phyloP scores from a whole-genome alignment of 2,113 vertebrate species.

The Phylloscopus whistleri region DNA sequence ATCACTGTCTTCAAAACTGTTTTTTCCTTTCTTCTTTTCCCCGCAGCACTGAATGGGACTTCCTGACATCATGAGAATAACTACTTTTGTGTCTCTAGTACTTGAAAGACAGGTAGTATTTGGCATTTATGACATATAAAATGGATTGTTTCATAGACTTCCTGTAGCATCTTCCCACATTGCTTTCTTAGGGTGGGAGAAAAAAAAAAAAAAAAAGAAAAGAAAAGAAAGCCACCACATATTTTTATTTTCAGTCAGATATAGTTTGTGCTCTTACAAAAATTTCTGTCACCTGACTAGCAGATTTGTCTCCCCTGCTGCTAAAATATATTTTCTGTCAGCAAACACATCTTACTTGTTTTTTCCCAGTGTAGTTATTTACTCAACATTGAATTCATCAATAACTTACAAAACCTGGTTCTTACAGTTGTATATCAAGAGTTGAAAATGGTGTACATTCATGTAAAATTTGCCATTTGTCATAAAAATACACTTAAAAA shows the following conservation, averaged over 20 bases:
- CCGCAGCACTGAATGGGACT: neutral
- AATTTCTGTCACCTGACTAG: neutral
- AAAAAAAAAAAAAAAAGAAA: too few species aligned
- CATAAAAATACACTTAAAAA: neutral
- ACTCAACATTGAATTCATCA: neutral
- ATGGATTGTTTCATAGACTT: neutral
- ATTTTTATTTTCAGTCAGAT: neutral
- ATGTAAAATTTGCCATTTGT: neutral
- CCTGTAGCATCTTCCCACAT: neutral
- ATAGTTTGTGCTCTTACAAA: neutral
- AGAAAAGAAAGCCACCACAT: neutral
- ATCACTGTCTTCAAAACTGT: neutral
- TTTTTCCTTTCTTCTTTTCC: accelerated
- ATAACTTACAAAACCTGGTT: neutral
- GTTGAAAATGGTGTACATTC: accelerated
- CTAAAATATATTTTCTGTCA: neutral
- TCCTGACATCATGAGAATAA: neutral
- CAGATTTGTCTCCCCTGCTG: neutral
- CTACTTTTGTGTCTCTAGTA: neutral
- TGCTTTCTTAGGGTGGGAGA: neutral
- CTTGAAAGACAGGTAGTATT: neutral
- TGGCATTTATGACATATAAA: neutral
- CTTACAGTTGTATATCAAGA: neutral
- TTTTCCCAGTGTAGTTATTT: neutral
- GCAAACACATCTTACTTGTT: neutral